Evolutionary conservation across 2,888 invertebrate species (phyloP), one percentile per base, ranked within the genome.

Genomic region (Ferdinandea cuprea): DNA sequence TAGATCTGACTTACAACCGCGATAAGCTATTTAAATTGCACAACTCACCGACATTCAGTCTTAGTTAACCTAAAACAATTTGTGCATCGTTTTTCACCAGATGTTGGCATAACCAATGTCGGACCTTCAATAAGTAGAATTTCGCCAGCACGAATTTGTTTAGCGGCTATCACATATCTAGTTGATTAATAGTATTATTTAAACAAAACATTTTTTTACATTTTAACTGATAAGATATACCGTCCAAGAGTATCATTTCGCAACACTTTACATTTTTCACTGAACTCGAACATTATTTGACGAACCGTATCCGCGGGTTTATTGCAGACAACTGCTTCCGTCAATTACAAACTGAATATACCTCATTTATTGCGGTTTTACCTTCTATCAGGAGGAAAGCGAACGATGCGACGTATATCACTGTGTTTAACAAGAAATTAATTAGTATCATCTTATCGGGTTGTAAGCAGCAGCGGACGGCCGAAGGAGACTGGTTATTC

Each of bases 111-210:
- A 63, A 94, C 86, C 1, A 93, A 88, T 15, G 92, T 91, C 0
- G 94, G 93, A 74, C 91, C 89, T 85, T 94, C 94, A n/a, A 91
- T 86, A 0, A 94, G 86, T 19, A 94, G 88, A 5, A 91, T 91
- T 86, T 94, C 94, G 0, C 94, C 93, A 0, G 92, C 89, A 77
- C 90, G 91, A 25, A 94, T 88, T 86, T 93, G 92, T 74, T 89
- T 89, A 0, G 91, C 89, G 11, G 94, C 93, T 40, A 92, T 90
- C 63, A 93, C 86, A 88, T 92, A 92, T 87, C 93, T 93, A 86
- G 28, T 28, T 11, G 28, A 69, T 11, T 3, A 4, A 40, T 17
- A 30, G 9, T 9, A 42, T 30, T 46, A 61, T 32, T 56, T 44
- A 46, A 19, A 50, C 44, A 8, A 59, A n/a, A n/a, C n/a, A n/a